phyloP scores from a whole-genome alignment of 2,888 invertebrate species.

The Ferdinandea cuprea region DNA sequence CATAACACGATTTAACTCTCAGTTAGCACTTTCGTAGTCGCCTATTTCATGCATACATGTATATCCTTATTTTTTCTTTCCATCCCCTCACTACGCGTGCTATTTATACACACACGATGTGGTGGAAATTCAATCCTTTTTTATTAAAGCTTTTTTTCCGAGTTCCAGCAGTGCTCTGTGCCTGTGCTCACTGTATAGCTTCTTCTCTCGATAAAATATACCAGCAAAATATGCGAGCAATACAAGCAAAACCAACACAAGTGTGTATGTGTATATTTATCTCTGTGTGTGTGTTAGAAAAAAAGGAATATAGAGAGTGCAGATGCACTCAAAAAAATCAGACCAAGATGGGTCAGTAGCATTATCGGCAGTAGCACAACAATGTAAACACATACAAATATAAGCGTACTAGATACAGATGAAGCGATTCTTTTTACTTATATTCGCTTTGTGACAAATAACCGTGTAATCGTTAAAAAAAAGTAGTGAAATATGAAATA shows the following conservation, averaged over 20 bases:
- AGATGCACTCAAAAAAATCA: conserved; percentile 73
- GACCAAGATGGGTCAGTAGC: conserved; percentile 75
- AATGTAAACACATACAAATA: conserved; percentile 63
- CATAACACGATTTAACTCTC: conserved; percentile 55
- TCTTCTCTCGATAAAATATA: conserved; percentile 43
- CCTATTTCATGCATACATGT: conserved; percentile 29
- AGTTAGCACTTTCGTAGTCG: conserved; percentile 57
- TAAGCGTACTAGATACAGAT: conserved; percentile 50
- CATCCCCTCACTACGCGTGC: conserved; percentile 52
- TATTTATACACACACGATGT: conserved; percentile 50
- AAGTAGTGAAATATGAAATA: conserved; percentile 29
- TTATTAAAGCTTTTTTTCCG: conserved; percentile 52
- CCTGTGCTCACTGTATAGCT: background rate
- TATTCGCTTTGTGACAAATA: conserved; percentile 70
- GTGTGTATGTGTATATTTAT: background rate
- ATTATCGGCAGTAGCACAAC: conserved; percentile 73
- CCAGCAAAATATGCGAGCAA: conserved; percentile 9
- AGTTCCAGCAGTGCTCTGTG: conserved; percentile 46
- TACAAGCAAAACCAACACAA: background rate
- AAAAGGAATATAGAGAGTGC: conserved; percentile 62
- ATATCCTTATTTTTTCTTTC: conserved; percentile 14
- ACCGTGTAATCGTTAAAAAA: conserved; percentile 68
- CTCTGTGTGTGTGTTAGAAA: conserved; percentile 2
- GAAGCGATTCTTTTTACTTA: conserved; percentile 50
- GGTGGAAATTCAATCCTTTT: conserved; percentile 64